Evolutionary conservation across 2,888 invertebrate genomes (phyloP).

Genomic region (Hemicrepidius hirtus): DNA sequence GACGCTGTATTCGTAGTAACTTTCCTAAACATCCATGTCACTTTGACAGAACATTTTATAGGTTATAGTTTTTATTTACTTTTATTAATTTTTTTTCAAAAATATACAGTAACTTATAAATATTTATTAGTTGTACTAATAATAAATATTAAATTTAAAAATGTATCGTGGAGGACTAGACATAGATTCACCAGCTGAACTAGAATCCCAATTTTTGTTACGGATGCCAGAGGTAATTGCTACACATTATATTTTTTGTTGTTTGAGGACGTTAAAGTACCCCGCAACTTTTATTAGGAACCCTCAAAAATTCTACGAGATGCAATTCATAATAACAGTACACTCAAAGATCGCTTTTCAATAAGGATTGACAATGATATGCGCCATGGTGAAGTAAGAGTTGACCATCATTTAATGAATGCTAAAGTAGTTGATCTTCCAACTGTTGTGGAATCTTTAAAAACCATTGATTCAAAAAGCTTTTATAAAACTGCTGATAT

Average conservation of each 20-base stretch:
- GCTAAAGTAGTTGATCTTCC: conserved; percentile 95
- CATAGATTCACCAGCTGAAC: conserved; percentile 63
- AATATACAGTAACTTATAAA: no score
- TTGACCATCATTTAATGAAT: conserved; percentile 91
- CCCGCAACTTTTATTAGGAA: no score
- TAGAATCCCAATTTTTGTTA: conserved; percentile 68
- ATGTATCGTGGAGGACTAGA: conserved; percentile 56
- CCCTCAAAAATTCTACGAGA: conserved; percentile 85
- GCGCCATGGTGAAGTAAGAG: conserved; percentile 90
- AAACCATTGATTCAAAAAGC: conserved; percentile 96
- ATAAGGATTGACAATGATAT: conserved; percentile 92
- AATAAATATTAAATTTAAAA: not conserved
- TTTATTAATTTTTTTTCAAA: no score
- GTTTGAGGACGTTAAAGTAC: no score
- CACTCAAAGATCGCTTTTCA: conserved; percentile 87
- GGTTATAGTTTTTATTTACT: no score
- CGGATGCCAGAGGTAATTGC: conserved; percentile 64
- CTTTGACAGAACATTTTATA: no score
- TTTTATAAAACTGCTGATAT: conserved; percentile 99
- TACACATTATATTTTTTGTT: no score
- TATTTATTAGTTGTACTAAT: no score
- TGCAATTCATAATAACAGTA: conserved; percentile 84
- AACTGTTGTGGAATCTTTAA: conserved; percentile 92
- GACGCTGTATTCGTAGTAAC: no score
- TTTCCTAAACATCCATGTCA: no score